Evolutionary conservation across 1,140 invertebrate species (phyloP).

Genomic region (Leptinotarsa lineolata): DNA sequence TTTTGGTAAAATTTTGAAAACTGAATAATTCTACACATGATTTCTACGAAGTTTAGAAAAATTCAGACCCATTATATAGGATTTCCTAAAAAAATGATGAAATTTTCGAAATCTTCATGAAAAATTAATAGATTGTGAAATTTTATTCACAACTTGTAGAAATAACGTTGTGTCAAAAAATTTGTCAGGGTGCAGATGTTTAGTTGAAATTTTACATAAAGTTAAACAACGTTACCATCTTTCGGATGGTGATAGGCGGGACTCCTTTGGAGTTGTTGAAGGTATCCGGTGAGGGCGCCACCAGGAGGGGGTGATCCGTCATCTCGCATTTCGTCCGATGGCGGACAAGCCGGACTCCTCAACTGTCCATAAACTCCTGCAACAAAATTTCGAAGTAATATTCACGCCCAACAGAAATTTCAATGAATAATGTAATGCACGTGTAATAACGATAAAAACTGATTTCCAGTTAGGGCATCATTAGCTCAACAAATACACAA

Average conservation of each 20-base stretch:
- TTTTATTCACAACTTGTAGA: too few species aligned
- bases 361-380: conserved; percentile 62
- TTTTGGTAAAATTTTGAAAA: too few species aligned
- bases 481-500: too few species aligned
- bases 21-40: too few species aligned
- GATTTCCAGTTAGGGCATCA: too few species aligned
- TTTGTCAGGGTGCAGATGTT: not conserved
- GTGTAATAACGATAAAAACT: too few species aligned
- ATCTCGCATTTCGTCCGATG: conserved; percentile 58
- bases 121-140: too few species aligned
- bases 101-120: too few species aligned
- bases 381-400: conserved; percentile 20
- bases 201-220: not conserved
- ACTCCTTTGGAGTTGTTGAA: conserved; percentile 50
- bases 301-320: conserved; percentile 59
- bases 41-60: too few species aligned
- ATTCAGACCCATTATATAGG: too few species aligned
- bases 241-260: conserved; percentile 53
- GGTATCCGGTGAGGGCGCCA: conserved; percentile 38
- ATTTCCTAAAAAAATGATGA: too few species aligned
- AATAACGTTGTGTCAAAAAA: not conserved
- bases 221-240: conserved; percentile 44
- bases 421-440: not conserved
- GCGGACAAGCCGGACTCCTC: conserved; percentile 61
- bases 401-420: not conserved